These are phyloP conservation scores for Clitarchus hookeri DNA, from an alignment of 2,888 invertebrate species.

Conservation along the genomic window DNA sequence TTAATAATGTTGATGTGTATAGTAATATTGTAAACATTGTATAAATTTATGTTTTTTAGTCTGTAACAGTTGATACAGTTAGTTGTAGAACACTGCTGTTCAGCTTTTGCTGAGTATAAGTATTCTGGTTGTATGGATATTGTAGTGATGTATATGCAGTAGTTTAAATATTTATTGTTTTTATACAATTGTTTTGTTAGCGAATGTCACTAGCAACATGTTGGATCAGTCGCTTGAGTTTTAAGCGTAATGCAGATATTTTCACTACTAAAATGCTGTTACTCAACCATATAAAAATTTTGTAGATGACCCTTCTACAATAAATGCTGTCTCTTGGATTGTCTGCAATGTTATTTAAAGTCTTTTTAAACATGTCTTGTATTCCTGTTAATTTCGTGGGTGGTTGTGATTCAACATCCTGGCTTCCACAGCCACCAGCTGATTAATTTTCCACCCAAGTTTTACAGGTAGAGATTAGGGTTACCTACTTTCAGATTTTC, in stretches of 20 bases:
- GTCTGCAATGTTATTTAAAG: no score
- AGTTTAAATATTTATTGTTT: constrained; percentile 1
- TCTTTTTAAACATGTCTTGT: no score
- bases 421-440: no score
- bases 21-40: background rate
- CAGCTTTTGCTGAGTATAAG: background rate
- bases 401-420: no score
- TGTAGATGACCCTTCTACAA: background rate
- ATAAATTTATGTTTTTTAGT: background rate
- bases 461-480: no score
- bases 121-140: background rate
- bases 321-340: background rate
- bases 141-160: background rate
- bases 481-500: no score
- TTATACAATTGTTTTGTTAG: background rate
- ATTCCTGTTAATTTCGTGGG: no score
- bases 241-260: background rate
- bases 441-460: no score
- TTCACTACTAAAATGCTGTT: background rate
- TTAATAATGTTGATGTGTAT: background rate
- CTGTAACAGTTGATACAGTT: background rate
- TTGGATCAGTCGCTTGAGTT: background rate
- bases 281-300: background rate
- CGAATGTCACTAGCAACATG: background rate
- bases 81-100: background rate